These are phyloP conservation scores for Papilio demoleus DNA, from an alignment of 2,888 invertebrate genomes.

Conservation along the genomic window DNA sequence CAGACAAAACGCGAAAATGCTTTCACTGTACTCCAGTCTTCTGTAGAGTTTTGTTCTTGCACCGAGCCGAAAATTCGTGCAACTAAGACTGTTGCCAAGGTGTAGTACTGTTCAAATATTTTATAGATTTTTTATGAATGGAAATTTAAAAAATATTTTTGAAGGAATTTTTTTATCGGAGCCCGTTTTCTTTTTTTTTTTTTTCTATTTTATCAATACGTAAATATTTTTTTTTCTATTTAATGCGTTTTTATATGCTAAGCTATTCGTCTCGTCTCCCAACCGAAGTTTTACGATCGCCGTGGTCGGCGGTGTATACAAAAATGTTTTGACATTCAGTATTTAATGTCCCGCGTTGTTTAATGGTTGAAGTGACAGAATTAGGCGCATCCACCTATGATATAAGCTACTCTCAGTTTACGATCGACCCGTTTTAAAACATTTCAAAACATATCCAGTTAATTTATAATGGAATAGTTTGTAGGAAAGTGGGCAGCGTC, in stretches of 20 bases:
- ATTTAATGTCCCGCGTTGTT: constrained; percentile 31
- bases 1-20: too few species aligned
- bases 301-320: neutral
- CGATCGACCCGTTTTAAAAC: constrained; percentile 38
- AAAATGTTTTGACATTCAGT: constrained; percentile 36
- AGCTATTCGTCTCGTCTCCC: constrained; percentile 7
- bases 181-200: neutral
- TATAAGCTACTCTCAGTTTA: constrained; percentile 27
- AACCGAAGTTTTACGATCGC: constrained; percentile 27
- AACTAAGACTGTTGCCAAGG: too few species aligned
- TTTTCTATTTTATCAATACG: neutral
- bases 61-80: too few species aligned
- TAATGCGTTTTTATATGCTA: neutral
- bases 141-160: too few species aligned
- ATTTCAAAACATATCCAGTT: constrained; percentile 37
- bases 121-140: neutral
- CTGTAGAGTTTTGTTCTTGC: too few species aligned
- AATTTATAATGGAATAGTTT: constrained; percentile 28
- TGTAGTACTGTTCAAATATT: too few species aligned
- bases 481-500: neutral
- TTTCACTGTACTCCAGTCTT: too few species aligned
- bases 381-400: constrained; percentile 24
- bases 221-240: neutral
- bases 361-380: constrained; percentile 37
- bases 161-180: too few species aligned